Conservation (phyloP, 2,888 invertebrate species). For the Uloborus plumipes region DNA sequence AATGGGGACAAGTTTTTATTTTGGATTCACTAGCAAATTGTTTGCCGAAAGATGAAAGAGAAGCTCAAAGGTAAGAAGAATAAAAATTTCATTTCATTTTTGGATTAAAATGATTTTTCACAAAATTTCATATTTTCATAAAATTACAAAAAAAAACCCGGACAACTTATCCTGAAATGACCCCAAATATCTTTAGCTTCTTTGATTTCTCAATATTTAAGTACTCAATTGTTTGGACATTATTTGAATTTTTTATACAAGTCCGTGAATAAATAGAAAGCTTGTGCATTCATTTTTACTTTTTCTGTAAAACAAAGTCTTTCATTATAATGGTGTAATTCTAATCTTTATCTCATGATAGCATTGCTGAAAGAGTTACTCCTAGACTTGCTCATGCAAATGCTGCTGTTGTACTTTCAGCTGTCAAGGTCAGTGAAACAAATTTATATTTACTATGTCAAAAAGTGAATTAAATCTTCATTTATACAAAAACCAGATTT, state of each 20-base stretch:
- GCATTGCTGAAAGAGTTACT: conserved; percentile 97
- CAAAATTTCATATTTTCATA: too few species aligned
- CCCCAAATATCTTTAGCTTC: too few species aligned
- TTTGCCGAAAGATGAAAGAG: conserved; percentile 94
- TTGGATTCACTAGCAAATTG: conserved; percentile 97
- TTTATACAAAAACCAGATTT: neutral
- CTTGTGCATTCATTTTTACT: too few species aligned
- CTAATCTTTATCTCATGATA: conserved; percentile 67
- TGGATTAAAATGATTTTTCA: neutral
- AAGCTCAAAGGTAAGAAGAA: conserved; percentile 82
- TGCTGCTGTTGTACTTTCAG: conserved; percentile 97
- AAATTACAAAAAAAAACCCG: too few species aligned
- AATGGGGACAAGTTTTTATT: conserved; percentile 99
- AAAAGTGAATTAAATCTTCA: neutral
- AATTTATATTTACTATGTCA: neutral
- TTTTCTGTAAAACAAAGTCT: too few species aligned
- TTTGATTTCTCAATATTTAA: too few species aligned
- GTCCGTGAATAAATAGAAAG: too few species aligned
- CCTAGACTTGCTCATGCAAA: conserved; percentile 98
- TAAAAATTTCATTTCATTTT: too few species aligned
- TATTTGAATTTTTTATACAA: too few species aligned
- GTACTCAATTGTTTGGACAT: too few species aligned
- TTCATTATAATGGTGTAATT: neutral
- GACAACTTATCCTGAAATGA: too few species aligned
- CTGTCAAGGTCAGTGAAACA: conserved; percentile 83